Conservation (phyloP, 2,888 invertebrate species). For the Andrena camellia region DNA sequence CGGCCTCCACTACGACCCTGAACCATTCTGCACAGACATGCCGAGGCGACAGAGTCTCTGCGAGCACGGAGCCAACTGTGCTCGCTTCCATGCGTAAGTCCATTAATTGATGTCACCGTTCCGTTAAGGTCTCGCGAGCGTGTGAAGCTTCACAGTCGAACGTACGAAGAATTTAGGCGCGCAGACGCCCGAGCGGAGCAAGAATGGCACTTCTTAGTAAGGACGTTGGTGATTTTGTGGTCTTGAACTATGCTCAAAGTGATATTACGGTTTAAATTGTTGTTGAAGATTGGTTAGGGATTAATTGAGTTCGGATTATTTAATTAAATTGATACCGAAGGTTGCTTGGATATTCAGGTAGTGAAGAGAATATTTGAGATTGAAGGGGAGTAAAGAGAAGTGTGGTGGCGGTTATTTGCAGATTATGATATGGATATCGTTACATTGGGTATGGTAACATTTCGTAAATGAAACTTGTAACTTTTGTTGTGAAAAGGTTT, state of each 20-base stretch:
- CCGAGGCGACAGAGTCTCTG: constrained; percentile 78
- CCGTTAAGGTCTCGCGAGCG: not conserved
- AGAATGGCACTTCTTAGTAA: constrained; percentile 31
- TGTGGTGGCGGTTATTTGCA: too few relatives aligned
- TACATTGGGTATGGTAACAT: too few relatives aligned
- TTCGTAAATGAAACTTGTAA: too few relatives aligned
- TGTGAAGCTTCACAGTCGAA: constrained; percentile 25
- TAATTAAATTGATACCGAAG: too few relatives aligned
- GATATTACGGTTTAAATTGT: constrained; percentile 19
- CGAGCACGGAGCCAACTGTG: constrained; percentile 80
- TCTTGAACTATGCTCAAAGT: not conserved
- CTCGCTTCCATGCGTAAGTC: constrained; percentile 80
- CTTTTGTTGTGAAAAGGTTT: too few relatives aligned
- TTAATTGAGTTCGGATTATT: not conserved
- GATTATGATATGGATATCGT: too few relatives aligned
- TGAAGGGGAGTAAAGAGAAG: too few relatives aligned
- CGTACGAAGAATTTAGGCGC: constrained; percentile 37
- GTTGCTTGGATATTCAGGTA: too few relatives aligned
- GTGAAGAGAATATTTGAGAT: too few relatives aligned
- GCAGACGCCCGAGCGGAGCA: constrained; percentile 6
- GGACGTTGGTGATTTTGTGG: not conserved
- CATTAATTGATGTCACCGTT: constrained; percentile 40
- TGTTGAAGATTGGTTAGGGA: not conserved
- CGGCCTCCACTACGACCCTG: constrained; percentile 83
- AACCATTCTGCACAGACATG: constrained; percentile 80